Percentiles rank a stretch among this genome's conserved stretches.
These are phyloP conservation scores for Thunnus maccoyii DNA, from an alignment of 2,113 vertebrate genomes.

Conservation along the genomic window DNA sequence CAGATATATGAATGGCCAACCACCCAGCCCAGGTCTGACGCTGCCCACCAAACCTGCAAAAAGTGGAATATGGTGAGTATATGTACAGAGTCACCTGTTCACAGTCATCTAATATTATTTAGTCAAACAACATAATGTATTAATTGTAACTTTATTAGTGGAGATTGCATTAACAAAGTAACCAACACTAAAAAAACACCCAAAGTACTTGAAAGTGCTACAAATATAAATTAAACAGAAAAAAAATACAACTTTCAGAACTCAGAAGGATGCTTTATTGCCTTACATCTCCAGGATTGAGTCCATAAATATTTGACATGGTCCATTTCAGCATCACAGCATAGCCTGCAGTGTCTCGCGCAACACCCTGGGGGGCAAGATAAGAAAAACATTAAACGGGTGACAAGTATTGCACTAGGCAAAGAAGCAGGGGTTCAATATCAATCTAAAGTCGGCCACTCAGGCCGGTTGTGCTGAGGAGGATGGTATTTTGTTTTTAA, in stretches of 20 bases:
- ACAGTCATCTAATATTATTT: not conserved
- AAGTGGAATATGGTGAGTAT: constrained; percentile 31
- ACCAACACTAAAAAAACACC: not conserved
- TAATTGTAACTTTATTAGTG: not conserved
- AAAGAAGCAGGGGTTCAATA: constrained; percentile 25
- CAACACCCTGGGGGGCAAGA: constrained; percentile 88
- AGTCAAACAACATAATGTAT: no score
- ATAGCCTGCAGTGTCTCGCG: constrained; percentile 94
- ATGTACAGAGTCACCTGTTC: not conserved
- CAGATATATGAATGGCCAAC: constrained; percentile 99
- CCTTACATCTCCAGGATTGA: constrained; percentile 94
- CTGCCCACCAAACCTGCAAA: constrained; percentile 97
- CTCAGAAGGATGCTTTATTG: constrained; percentile 41
- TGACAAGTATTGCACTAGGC: constrained; percentile 30
- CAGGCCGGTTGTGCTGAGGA: not conserved
- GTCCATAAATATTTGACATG: constrained; percentile 95
- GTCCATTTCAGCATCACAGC: constrained; percentile 98
- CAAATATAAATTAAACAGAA: constrained; percentile 18
- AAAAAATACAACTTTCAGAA: constrained; percentile 2
- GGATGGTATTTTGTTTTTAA: constrained; percentile 3
- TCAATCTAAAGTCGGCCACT: constrained; percentile 19
- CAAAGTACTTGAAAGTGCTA: not conserved
- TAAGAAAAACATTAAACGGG: constrained; percentile 39
- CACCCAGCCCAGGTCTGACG: constrained; percentile 98
- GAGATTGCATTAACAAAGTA: not conserved